These are phyloP conservation scores for Notothenia rossii DNA, from an alignment of 2,113 vertebrate genomes.

Conservation along the genomic window DNA sequence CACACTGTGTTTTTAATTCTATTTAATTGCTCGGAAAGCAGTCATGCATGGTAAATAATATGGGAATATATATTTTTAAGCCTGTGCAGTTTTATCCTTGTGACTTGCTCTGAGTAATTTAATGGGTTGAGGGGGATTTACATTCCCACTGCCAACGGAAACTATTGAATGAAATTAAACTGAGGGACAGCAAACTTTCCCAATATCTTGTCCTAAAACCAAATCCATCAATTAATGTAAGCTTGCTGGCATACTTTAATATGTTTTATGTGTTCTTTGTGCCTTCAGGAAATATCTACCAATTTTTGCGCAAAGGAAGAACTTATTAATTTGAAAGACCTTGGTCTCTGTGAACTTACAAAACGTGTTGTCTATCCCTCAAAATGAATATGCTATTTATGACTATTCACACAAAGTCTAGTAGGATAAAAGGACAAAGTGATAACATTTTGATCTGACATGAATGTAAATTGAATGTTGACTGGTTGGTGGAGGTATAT, in stretches of 20 bases:
- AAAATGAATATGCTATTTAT: too few relatives aligned
- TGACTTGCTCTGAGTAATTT: slow-evolving; percentile 27
- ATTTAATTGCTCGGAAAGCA: slow-evolving; percentile 53
- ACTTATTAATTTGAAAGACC: too few relatives aligned
- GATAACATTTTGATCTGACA: too few relatives aligned
- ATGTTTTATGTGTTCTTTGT: too few relatives aligned
- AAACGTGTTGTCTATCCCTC: too few relatives aligned
- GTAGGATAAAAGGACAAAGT: too few relatives aligned
- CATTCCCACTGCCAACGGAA: slow-evolving; percentile 35
- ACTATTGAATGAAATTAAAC: slow-evolving; percentile 16
- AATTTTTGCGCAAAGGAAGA: too few relatives aligned
- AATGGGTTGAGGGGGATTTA: slow-evolving; percentile 48
- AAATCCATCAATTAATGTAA: slow-evolving; percentile 7
- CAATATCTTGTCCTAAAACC: slow-evolving; percentile 1
- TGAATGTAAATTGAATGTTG: background rate
- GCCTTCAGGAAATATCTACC: too few relatives aligned
- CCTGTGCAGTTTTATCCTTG: slow-evolving; percentile 48
- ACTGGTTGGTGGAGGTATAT: too few relatives aligned
- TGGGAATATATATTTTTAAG: slow-evolving; percentile 53
- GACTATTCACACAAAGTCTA: too few relatives aligned
- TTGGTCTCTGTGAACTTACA: too few relatives aligned
- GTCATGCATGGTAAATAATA: slow-evolving; percentile 55
- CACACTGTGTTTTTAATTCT: slow-evolving; percentile 42
- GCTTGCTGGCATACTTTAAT: background rate
- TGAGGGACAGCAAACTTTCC: background rate